Evolutionary conservation across 2,888 invertebrate species (phyloP), one percentile per base, ranked within the genome.

Genomic region (Hofmannophila pseudospretella): DNA sequence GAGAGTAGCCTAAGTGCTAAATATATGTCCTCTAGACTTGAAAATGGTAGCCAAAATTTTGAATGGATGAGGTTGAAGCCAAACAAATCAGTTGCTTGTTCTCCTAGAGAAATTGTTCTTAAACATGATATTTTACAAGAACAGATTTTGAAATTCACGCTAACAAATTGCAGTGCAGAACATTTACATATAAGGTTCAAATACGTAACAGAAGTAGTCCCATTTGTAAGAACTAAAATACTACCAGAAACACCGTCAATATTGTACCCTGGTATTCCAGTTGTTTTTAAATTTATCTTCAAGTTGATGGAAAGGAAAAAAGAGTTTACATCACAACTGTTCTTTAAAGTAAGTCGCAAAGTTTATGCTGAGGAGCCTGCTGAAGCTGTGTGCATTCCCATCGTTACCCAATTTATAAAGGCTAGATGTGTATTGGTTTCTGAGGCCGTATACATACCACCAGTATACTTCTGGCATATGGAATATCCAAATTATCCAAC

Each of bases 391-490:
- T 47, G 51, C 16, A 44, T 85, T 34, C 76, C 71, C n/a, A 44
- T 85, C n/a, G 26, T 44, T 3, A 61, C 58, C 19, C 46, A 44
- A 39, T 68, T 68, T 39, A 40, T 39, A 39, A 41, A 41, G 43
- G 20, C 39, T 1, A 45, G 49, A 41, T 40, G 32, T 1, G 53
- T 78, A 29, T 42, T 41, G 12, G 49, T 78, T 33, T 47, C 72
- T 2, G 58, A 73, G 42, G 49, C 47, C 16, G 56, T 82, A 23
- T 44, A 33, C 27, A 66, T 81, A 38, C 59, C 68, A 8, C 58
- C 84, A 2, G 51, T 58, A 26, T 81, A 77, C 50, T 39, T 57
- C 9, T 85, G 82, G 84, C 74, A 76, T 26, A 44, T 8, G 8
- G n/a, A 9, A 25, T 20, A 22, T 32, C 22, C 20, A 9, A 19